These are phyloP conservation scores for Phortica okadai DNA, from an alignment of 2,888 invertebrate genomes.

Conservation along the genomic window DNA sequence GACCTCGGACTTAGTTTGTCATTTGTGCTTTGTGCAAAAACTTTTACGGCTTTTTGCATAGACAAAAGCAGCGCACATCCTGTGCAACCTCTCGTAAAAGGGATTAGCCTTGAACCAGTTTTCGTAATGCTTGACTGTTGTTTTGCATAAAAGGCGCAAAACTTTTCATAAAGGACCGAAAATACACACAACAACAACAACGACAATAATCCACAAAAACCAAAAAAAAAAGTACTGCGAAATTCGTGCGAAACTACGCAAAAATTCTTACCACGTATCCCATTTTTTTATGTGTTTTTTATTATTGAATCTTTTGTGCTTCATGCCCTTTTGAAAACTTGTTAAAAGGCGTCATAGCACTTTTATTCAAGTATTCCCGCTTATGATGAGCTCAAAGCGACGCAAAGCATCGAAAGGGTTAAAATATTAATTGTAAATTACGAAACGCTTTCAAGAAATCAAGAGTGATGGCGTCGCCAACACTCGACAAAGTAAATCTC, in stretches of 20 bases:
- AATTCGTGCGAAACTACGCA: slow-evolving; percentile 24
- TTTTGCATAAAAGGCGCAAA: slow-evolving; percentile 18
- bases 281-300: not conserved
- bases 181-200: not conserved
- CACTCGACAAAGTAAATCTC: slow-evolving; percentile 26
- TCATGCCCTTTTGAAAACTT: not conserved
- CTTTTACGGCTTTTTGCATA: not conserved
- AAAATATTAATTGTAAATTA: slow-evolving; percentile 66
- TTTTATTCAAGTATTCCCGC: not conserved
- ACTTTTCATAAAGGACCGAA: not conserved
- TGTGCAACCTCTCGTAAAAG: not conserved
- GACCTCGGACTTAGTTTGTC: too few relatives aligned
- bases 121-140: not conserved
- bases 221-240: slow-evolving; percentile 5
- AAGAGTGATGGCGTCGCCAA: slow-evolving; percentile 60
- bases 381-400: slow-evolving; percentile 4
- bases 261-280: not conserved
- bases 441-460: slow-evolving; percentile 64
- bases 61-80: not conserved
- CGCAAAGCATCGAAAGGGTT: not conserved
- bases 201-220: not conserved
- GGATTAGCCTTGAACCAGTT: slow-evolving; percentile 21
- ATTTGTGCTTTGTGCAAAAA: not conserved
- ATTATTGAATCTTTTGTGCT: not conserved
- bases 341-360: not conserved